These are phyloP conservation scores for Uria aalge DNA, from an alignment of 2,113 vertebrate genomes.

Conservation along the genomic window DNA sequence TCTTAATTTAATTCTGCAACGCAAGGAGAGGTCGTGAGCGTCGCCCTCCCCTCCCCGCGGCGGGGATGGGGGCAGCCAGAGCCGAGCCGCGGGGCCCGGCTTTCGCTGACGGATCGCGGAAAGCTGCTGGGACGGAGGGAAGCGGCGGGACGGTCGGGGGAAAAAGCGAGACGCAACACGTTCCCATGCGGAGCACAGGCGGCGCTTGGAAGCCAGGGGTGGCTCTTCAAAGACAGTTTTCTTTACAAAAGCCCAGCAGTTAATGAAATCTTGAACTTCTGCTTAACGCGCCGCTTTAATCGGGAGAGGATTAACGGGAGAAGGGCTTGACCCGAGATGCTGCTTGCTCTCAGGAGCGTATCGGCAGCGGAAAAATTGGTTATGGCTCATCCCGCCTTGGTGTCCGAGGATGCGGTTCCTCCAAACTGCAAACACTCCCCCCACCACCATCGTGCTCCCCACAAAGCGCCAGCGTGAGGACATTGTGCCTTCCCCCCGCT, in stretches of 20 bases:
- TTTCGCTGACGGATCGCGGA: fast-evolving
- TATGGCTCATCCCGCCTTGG: background rate
- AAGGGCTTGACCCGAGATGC: background rate
- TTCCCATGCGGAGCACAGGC: fast-evolving
- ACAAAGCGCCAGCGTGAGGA: fast-evolving
- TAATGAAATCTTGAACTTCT: background rate
- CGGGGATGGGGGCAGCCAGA: background rate
- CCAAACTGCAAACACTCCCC: background rate
- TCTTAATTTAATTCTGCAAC: conserved; percentile 41
- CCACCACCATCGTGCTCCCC: background rate
- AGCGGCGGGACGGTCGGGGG: fast-evolving
- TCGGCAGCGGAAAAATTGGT: fast-evolving
- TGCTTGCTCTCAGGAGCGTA: background rate
- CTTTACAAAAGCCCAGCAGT: fast-evolving
- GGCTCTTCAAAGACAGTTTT: background rate
- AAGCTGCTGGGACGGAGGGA: background rate
- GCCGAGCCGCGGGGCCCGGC: background rate
- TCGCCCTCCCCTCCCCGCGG: background rate
- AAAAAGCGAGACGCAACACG: background rate
- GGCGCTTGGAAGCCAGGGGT: background rate
- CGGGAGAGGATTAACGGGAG: fast-evolving
- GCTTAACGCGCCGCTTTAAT: fast-evolving
- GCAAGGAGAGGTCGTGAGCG: background rate
- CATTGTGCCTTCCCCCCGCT: fast-evolving
- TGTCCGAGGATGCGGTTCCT: background rate